phyloP scores from a whole-genome alignment of 1,140 invertebrate species.

The Heliconius himera region DNA sequence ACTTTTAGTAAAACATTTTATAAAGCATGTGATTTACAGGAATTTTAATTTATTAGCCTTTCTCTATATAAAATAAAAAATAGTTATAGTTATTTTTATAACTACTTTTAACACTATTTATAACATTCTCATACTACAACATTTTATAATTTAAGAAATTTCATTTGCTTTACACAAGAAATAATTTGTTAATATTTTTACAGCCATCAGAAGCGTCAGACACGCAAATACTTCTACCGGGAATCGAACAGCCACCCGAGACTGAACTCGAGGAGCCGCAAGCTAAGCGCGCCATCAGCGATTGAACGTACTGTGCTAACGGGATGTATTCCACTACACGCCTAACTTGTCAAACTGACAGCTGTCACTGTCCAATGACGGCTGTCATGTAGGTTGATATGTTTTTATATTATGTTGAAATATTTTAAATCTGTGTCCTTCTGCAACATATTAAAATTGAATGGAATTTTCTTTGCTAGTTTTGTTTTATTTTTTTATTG shows the following conservation, averaged over 20 bases:
- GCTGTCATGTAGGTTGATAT: neutral
- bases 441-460: neutral
- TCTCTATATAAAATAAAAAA: neutral
- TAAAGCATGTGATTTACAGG: neutral
- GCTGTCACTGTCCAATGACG: neutral
- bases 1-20: neutral
- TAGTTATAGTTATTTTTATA: neutral
- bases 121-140: too few species aligned
- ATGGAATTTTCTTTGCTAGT: neutral
- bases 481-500: neutral
- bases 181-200: slow-evolving; percentile 23
- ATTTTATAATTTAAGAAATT: neutral
- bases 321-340: slow-evolving; percentile 38
- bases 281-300: slow-evolving; percentile 69
- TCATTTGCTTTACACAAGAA: neutral
- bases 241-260: slow-evolving; percentile 83
- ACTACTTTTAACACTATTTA: too few species aligned
- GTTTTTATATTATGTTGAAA: neutral
- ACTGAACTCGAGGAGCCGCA: slow-evolving; percentile 82
- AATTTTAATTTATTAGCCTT: neutral
- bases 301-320: slow-evolving; percentile 46
- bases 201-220: slow-evolving; percentile 90
- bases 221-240: slow-evolving; percentile 88
- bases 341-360: neutral
- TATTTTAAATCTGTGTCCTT: neutral